Evolutionary conservation across 1,140 invertebrate species (phyloP).

Genomic region (Bilobella aurantiaca): DNA sequence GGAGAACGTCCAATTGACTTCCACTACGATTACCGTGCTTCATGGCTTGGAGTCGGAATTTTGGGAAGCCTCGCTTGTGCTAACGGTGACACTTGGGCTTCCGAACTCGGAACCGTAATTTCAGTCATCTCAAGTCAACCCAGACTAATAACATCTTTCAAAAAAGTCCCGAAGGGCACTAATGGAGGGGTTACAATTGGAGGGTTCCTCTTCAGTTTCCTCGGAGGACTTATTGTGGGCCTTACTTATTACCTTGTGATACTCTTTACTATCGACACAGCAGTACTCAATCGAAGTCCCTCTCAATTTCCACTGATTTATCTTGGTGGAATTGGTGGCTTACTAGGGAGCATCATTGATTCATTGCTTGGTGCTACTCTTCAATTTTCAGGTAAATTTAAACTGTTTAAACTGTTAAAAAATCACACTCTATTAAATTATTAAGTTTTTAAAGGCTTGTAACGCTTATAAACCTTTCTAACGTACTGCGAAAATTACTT

Average conservation of each 20-base stretch:
- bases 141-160: slow-evolving; percentile 61
- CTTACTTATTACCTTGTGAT: slow-evolving; percentile 58
- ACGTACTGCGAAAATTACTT: too few species aligned
- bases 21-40: slow-evolving; percentile 58
- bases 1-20: slow-evolving; percentile 72
- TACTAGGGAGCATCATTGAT: slow-evolving; percentile 71
- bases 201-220: slow-evolving; percentile 58
- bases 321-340: slow-evolving; percentile 57
- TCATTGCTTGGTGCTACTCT: slow-evolving; percentile 72
- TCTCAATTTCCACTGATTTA: slow-evolving; percentile 72
- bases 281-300: slow-evolving; percentile 50
- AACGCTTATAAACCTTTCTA: too few species aligned
- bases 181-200: slow-evolving; percentile 56
- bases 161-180: slow-evolving; percentile 60
- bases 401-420: too few species aligned
- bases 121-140: slow-evolving; percentile 47
- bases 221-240: slow-evolving; percentile 67
- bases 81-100: slow-evolving; percentile 70
- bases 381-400: slow-evolving; percentile 65
- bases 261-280: slow-evolving; percentile 52
- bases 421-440: too few species aligned
- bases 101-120: slow-evolving; percentile 72
- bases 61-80: slow-evolving; percentile 45
- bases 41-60: slow-evolving; percentile 68
- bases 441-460: background rate